These are phyloP conservation scores for Stenurella melanura DNA, from an alignment of 2,888 invertebrate species.

Conservation along the genomic window DNA sequence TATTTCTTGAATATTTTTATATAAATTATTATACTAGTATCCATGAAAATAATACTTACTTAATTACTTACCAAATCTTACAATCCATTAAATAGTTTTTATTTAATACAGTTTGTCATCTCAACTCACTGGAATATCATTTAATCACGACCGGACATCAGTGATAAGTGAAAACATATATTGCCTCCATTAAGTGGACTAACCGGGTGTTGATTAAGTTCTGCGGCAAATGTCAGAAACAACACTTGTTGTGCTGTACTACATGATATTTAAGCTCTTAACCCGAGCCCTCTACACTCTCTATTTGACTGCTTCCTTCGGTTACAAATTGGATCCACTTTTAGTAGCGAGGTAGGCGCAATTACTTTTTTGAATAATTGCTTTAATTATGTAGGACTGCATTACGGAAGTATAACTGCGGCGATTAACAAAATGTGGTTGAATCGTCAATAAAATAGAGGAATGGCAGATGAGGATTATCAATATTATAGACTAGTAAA, in stretches of 20 bases:
- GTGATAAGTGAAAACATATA: not conserved
- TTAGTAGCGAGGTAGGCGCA: not conserved
- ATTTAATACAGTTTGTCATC: too few relatives aligned
- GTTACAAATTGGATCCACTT: conserved; percentile 1
- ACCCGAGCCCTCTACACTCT: not conserved
- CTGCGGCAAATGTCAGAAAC: conserved; percentile 3
- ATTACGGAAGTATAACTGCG: not conserved
- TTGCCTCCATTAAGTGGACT: not conserved
- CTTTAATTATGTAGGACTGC: not conserved
- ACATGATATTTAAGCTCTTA: conserved; percentile 4
- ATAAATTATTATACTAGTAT: too few relatives aligned
- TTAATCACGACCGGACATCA: not conserved
- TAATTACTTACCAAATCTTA: too few relatives aligned
- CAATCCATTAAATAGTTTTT: too few relatives aligned
- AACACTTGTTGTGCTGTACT: not conserved
- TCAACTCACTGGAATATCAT: not conserved
- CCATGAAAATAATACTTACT: too few relatives aligned
- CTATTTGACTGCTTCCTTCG: not conserved
- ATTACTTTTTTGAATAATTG: not conserved
- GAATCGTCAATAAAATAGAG: not conserved
- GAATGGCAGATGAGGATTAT: not conserved
- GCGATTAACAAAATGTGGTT: not conserved
- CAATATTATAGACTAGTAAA: too few relatives aligned
- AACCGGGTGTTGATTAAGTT: not conserved
- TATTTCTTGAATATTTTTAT: too few relatives aligned